These are phyloP conservation scores for Macrotis lagotis DNA, from an alignment of 2,113 vertebrate species.

Conservation along the genomic window DNA sequence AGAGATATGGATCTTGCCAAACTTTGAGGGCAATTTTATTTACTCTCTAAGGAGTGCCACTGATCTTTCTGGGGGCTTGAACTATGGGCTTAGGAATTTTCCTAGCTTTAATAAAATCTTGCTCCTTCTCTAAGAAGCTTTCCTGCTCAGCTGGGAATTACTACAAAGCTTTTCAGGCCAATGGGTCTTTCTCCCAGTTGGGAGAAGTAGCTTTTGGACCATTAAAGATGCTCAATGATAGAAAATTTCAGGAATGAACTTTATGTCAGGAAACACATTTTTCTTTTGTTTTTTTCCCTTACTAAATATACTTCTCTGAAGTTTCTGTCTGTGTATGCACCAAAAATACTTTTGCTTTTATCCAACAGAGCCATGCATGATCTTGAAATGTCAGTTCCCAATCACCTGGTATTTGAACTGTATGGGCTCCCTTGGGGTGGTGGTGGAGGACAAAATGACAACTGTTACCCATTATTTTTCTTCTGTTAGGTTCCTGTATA, in stretches of 20 bases:
- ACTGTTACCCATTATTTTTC: not conserved
- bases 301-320: conserved; percentile 60
- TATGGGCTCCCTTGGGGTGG: conserved; percentile 43
- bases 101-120: not conserved
- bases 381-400: conserved; percentile 46
- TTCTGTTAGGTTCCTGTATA: conserved; percentile 27
- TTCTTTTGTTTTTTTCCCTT: conserved; percentile 42
- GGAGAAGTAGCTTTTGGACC: conserved; percentile 65
- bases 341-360: conserved; percentile 64
- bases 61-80: not conserved
- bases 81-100: not conserved
- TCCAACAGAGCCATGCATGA: conserved; percentile 58
- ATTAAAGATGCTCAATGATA: conserved; percentile 57
- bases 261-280: conserved; percentile 26
- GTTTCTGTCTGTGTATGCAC: conserved; percentile 66
- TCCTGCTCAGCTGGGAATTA: not conserved
- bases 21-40: not conserved
- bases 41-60: not conserved
- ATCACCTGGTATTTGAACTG: conserved; percentile 61
- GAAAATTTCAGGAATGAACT: conserved; percentile 51
- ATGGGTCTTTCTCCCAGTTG: not conserved
- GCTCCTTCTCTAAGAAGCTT: not conserved
- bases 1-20: not conserved
- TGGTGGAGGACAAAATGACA: not conserved
- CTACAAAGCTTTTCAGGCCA: not conserved